Evolutionary conservation across 2,888 invertebrate genomes (phyloP).

Genomic region (Agriotes lineatus): DNA sequence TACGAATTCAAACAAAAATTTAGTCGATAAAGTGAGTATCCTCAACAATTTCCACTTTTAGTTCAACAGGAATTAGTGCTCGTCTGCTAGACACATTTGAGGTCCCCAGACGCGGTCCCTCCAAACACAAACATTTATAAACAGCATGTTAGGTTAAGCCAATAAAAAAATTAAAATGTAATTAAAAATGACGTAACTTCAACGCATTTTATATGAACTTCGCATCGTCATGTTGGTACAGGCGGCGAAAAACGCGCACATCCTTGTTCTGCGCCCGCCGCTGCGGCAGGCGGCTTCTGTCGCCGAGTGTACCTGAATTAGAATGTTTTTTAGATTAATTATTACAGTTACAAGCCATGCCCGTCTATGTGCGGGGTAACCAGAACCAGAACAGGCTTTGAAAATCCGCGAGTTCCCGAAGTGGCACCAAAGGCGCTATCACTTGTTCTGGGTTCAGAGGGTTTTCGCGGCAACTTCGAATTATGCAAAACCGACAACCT

Average conservation of each 20-base stretch:
- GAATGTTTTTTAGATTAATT: constrained; percentile 44
- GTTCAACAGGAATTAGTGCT: too few relatives aligned
- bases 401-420: too few relatives aligned
- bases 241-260: constrained; percentile 19
- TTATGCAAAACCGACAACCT: too few relatives aligned
- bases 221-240: constrained; percentile 42
- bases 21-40: too few relatives aligned
- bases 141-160: constrained; percentile 33
- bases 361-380: constrained; percentile 12
- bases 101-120: constrained; percentile 18
- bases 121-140: constrained; percentile 26
- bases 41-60: too few relatives aligned
- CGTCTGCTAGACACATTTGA: not conserved
- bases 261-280: constrained; percentile 25
- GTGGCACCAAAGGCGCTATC: too few relatives aligned
- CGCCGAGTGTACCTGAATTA: constrained; percentile 40
- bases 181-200: constrained; percentile 46
- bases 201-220: constrained; percentile 43
- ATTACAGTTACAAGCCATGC: constrained; percentile 24
- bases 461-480: too few relatives aligned
- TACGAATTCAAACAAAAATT: too few relatives aligned
- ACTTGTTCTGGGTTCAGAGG: too few relatives aligned
- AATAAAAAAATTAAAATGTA: constrained; percentile 47
- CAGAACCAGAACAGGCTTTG: not conserved
- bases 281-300: not conserved